A percentile compares a stretch with the other conserved stretches of the same genome.
Conservation (phyloP, 1,140 invertebrate genomes). For the Leptinotarsa defecta region DNA sequence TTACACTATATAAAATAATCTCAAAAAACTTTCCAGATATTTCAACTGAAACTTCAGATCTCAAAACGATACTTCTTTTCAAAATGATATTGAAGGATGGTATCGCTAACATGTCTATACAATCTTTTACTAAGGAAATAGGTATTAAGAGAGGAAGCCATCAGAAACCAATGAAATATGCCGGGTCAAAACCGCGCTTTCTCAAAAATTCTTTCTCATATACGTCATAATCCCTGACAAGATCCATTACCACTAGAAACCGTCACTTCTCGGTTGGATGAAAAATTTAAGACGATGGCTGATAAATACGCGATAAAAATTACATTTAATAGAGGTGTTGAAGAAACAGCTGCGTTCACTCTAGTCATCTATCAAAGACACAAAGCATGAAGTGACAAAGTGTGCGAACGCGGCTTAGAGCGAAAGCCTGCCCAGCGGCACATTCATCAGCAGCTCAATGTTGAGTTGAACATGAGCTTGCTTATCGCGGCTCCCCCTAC, state of each 20-base stretch:
- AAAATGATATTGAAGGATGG: too few relatives aligned
- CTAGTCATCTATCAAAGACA: conserved; percentile 20
- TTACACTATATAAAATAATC: too few relatives aligned
- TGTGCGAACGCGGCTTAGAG: conserved; percentile 7
- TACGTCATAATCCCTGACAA: too few relatives aligned
- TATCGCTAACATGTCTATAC: too few relatives aligned
- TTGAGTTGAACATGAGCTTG: conserved; percentile 14
- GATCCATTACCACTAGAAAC: neutral
- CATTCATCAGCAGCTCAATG: conserved; percentile 3
- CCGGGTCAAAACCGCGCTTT: too few relatives aligned
- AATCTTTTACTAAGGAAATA: too few relatives aligned
- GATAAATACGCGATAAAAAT: conserved; percentile 23
- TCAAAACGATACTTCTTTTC: too few relatives aligned
- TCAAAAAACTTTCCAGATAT: too few relatives aligned
- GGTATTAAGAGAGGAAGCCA: too few relatives aligned
- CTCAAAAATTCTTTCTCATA: too few relatives aligned
- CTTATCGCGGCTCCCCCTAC: conserved; percentile 1
- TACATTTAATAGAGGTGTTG: conserved; percentile 25
- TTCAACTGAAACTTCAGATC: too few relatives aligned
- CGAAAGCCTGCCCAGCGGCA: conserved; percentile 3
- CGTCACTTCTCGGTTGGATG: conserved; percentile 11
- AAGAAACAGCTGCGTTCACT: conserved; percentile 22
- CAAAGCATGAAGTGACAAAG: conserved; percentile 22
- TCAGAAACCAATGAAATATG: too few relatives aligned
- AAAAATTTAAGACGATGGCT: conserved; percentile 13